Evolutionary conservation across 2,888 invertebrate genomes (phyloP).

Genomic region (Idaea dimidiata): DNA sequence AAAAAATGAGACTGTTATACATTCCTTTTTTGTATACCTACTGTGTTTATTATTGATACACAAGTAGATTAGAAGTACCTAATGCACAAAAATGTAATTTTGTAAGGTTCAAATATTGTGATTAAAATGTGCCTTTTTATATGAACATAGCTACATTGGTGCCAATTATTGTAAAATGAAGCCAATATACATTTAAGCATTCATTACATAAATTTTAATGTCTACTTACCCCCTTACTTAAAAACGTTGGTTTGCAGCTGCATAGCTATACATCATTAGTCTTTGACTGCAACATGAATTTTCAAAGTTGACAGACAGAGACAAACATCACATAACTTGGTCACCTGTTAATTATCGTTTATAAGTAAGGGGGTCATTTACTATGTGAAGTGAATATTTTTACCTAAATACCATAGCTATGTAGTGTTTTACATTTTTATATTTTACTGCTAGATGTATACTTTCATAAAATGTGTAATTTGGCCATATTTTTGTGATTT

Average conservation of each 20-base stretch:
- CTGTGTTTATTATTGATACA: constrained; percentile 24
- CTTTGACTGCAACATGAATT: no score
- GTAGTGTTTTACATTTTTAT: constrained; percentile 9
- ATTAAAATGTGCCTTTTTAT: constrained; percentile 66
- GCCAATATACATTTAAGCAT: constrained; percentile 20
- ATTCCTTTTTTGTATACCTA: constrained; percentile 49
- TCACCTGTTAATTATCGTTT: no score
- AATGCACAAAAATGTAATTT: constrained; percentile 43
- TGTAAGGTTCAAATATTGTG: constrained; percentile 45
- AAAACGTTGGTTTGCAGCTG: no score
- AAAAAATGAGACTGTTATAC: constrained; percentile 50
- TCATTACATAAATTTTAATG: constrained; percentile 24
- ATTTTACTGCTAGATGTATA: constrained; percentile 15
- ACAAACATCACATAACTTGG: no score
- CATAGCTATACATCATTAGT: no score
- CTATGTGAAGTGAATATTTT: neutral
- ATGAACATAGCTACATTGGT: constrained; percentile 56
- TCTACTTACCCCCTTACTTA: no score
- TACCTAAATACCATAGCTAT: neutral
- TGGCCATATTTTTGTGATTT: constrained; percentile 57
- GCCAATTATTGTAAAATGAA: constrained; percentile 53
- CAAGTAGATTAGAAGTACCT: constrained; percentile 22
- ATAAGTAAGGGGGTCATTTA: no score
- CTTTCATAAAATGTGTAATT: constrained; percentile 24
- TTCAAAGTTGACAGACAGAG: no score